A percentile compares a stretch with the other conserved stretches of the same genome.
Evolutionary conservation across 2,113 vertebrate species (phyloP).

Genomic region (Archilochus colubris): DNA sequence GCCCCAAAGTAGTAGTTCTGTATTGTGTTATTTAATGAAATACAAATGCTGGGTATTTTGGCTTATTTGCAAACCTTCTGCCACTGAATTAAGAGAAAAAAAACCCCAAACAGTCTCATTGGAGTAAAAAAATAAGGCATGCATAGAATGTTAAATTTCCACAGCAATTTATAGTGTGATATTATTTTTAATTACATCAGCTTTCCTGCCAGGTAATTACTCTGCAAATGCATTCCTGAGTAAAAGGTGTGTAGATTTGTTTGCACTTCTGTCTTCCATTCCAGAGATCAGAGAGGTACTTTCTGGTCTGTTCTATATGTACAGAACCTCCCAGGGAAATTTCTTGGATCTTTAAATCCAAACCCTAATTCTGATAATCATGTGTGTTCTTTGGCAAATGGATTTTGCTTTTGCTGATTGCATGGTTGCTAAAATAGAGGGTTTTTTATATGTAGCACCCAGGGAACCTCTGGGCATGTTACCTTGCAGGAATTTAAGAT

Average conservation of each 20-base stretch:
- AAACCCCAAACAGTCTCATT: not conserved
- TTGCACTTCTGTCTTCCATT: not conserved
- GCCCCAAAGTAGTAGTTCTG: conserved; percentile 12
- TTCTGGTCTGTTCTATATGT: not conserved
- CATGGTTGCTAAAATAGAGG: not conserved
- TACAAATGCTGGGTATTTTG: not conserved
- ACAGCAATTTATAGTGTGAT: not conserved
- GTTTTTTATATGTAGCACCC: not conserved
- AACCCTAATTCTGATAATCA: not conserved
- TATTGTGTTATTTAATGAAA: conserved; percentile 5
- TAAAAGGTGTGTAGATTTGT: not conserved
- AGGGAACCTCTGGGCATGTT: not conserved
- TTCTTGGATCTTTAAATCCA: not conserved
- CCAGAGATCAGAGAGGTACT: not conserved
- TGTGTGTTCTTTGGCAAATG: not conserved
- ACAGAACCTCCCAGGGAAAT: not conserved
- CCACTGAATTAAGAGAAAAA: conserved; percentile 10
- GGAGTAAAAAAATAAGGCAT: not conserved
- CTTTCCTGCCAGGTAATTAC: not conserved
- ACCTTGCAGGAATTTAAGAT: not conserved
- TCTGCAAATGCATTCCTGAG: conserved; percentile 2
- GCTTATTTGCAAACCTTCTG: conserved; percentile 44
- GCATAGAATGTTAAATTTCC: conserved; percentile 12
- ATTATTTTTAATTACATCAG: conserved; percentile 51
- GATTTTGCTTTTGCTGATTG: not conserved